Evolutionary conservation across 37 sponge, comb jelly and placozoan species (phyloP), one percentile per base, ranked within the genome.

Genomic region (Bolinopsis microptera): DNA sequence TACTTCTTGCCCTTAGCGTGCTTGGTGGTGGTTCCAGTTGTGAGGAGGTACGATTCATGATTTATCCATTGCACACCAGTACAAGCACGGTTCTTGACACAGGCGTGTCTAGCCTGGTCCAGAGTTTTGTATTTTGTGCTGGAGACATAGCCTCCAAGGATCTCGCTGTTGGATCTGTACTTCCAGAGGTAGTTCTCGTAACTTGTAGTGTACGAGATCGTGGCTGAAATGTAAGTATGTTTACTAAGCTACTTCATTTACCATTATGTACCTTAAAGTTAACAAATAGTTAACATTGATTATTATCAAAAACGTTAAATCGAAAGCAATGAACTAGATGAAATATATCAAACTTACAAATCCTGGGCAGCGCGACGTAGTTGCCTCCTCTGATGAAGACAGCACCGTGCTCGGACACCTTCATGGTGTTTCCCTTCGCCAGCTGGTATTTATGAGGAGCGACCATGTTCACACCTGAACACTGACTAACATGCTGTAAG

Each of bases 101-200:
- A 72, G 75, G 13, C 75, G 31, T 72, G 5, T 3, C 26, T n/a
- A n/a, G 75, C 75, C 13, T 21, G 5, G 27, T 72, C 31, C 31
- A 72, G 75, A 8, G 75, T 72, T 28, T n/a, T 72, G 75, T 72
- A 72, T 28, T n/a, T 72, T n/a, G 3, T 72, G 75, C 26, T 72
- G 13, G 75, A 72, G 27, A 28, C 26, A 21, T 72, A 72, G 3
- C 75, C 75, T 30, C 75, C 75, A n/a, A n/a, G 5, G 3, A 72
- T 72, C 75, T 72, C 75, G 5, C 31, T 72, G 75, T 72, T 72
- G 75, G 75, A 30, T 5, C 31, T 72, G 75, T 30, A 72, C 75
- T 72, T 72, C 75, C 75, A 72, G n/a, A n/a, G 27, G 75, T 72
- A 72, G 31, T 28, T n/a, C 5, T 28, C 26, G 75, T 72, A 72